Conservation (phyloP, 2,113 vertebrate species). For the Marcusenius ussheri region DNA sequence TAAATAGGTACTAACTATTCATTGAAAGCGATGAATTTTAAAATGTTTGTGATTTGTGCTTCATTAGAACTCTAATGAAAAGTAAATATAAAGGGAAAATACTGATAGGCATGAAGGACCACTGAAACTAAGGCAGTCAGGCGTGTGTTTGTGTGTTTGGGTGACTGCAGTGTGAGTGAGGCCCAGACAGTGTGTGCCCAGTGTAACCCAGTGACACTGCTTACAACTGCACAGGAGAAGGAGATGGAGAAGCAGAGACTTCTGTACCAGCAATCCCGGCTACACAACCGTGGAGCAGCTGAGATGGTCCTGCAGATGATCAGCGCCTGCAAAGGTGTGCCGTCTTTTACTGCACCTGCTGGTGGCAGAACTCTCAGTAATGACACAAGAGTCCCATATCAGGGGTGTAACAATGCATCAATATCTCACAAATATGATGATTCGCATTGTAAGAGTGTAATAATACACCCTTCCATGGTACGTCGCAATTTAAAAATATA, state of each 20-base stretch:
- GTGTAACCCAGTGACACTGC: conserved; percentile 21
- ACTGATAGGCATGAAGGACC: neutral
- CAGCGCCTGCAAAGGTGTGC: conserved; percentile 82
- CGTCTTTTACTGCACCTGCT: neutral
- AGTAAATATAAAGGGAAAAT: neutral
- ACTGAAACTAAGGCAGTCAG: neutral
- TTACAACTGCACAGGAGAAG: conserved; percentile 66
- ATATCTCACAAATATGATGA: neutral
- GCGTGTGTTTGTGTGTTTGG: conserved; percentile 8
- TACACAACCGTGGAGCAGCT: conserved; percentile 81
- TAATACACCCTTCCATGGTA: neutral
- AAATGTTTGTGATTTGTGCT: neutral
- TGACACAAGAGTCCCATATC: neutral
- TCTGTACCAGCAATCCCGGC: conserved; percentile 80
- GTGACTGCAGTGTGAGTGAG: conserved; percentile 37
- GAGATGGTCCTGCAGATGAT: conserved; percentile 96
- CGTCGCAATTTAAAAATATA: neutral
- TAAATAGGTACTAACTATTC: neutral
- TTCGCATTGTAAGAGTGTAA: neutral
- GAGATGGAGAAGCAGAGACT: conserved; percentile 90
- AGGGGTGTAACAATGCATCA: neutral
- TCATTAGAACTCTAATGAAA: neutral
- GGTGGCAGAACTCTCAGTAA: neutral
- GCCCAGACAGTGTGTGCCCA: conserved; percentile 18
- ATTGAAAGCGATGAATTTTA: neutral